Conservation (phyloP, 1,140 invertebrate genomes). For the Harpegnathos saltator region DNA sequence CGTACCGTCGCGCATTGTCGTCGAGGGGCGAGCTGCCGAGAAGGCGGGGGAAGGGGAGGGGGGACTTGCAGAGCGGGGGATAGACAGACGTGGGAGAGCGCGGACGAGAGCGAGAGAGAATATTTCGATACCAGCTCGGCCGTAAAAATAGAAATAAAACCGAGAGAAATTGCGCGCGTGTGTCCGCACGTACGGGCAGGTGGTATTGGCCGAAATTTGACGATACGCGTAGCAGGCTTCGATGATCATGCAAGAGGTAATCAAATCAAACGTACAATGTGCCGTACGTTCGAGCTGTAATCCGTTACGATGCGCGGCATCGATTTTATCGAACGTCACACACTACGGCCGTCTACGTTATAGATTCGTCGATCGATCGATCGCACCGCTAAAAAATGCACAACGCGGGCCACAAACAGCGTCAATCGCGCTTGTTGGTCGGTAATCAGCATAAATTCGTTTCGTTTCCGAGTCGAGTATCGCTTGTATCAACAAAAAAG, state of each 20-base stretch:
- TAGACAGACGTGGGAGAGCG: background rate
- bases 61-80: constrained; percentile 27
- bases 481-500: background rate
- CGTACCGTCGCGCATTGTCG: constrained; percentile 10
- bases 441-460: constrained; percentile 8
- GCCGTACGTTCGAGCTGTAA: constrained; percentile 47
- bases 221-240: constrained; percentile 30
- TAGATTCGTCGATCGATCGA: constrained; percentile 37
- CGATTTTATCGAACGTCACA: constrained; percentile 60
- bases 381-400: constrained; percentile 25
- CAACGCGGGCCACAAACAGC: background rate
- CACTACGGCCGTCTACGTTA: constrained; percentile 25
- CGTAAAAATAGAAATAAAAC: constrained; percentile 68
- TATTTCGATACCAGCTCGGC: constrained; percentile 59
- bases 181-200: constrained; percentile 30
- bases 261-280: constrained; percentile 65
- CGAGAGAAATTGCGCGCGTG: constrained; percentile 36
- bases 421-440: constrained; percentile 8
- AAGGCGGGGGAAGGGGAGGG: constrained; percentile 37
- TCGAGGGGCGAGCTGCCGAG: constrained; percentile 29
- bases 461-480: background rate
- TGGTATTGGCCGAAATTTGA: constrained; percentile 45
- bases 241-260: constrained; percentile 58
- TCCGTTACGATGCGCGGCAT: constrained; percentile 46
- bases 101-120: constrained; percentile 39